Percentiles rank a stretch among this genome's conserved stretches.
Evolutionary conservation across 1,140 invertebrate genomes (phyloP).

Genomic region (Drepana arcuata): DNA sequence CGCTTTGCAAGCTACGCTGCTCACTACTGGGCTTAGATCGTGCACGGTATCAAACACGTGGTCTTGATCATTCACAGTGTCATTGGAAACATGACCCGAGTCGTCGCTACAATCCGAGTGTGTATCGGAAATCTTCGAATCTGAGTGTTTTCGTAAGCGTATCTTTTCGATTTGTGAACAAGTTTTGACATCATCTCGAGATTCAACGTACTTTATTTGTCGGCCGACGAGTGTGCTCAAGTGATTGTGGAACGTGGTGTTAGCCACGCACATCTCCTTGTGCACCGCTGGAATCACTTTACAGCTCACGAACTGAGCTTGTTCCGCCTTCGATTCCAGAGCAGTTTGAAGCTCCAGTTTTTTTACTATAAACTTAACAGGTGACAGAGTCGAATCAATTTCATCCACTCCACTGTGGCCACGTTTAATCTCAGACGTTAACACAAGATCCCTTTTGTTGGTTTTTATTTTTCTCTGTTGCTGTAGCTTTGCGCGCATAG

Average conservation of each 20-base stretch:
- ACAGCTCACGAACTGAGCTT: slow-evolving; percentile 50
- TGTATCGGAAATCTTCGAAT: slow-evolving; percentile 67
- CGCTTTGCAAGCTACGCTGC: slow-evolving; percentile 49
- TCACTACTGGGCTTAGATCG: slow-evolving; percentile 31
- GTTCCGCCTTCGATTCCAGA: slow-evolving; percentile 49
- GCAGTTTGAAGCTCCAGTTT: slow-evolving; percentile 65
- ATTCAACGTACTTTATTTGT: slow-evolving; percentile 55
- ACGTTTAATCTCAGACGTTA: slow-evolving; percentile 34
- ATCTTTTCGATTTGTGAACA: slow-evolving; percentile 47
- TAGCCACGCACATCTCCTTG: slow-evolving; percentile 58
- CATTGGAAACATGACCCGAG: slow-evolving; percentile 84
- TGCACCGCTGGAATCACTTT: slow-evolving; percentile 64
- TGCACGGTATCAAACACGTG: slow-evolving; percentile 44
- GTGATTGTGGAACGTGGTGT: slow-evolving; percentile 63
- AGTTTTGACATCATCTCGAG: slow-evolving; percentile 49
- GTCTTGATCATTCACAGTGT: slow-evolving; percentile 70
- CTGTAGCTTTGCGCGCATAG: slow-evolving; percentile 62
- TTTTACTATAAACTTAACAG: slow-evolving; percentile 66
- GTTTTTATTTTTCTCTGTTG: slow-evolving; percentile 61
- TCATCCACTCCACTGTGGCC: slow-evolving; percentile 43
- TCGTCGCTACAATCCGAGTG: slow-evolving; percentile 79
- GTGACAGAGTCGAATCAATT: slow-evolving; percentile 50
- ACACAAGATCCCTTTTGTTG: slow-evolving; percentile 44
- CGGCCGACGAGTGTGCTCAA: slow-evolving; percentile 64
- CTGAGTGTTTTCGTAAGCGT: slow-evolving; percentile 42